Percentiles rank a stretch among this genome's conserved stretches.
Evolutionary conservation across 2,113 vertebrate genomes (phyloP).

Genomic region (Macquaria ambigua): DNA sequence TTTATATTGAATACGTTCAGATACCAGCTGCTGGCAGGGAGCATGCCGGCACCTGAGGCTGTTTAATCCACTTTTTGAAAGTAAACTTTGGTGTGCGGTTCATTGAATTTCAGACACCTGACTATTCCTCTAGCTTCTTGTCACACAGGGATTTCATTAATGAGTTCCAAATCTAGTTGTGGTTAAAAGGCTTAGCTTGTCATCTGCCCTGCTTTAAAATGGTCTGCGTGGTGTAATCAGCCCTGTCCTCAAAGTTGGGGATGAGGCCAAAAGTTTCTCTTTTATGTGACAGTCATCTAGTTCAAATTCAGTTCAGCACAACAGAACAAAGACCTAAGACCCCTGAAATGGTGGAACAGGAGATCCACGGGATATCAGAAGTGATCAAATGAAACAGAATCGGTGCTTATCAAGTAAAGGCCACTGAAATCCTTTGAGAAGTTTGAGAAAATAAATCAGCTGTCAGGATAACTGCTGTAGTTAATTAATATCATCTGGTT

Average conservation of each 20-base stretch:
- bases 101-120: conserved; percentile 16
- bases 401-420: not conserved
- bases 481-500: not conserved
- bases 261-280: conserved; percentile 7
- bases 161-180: conserved; percentile 7
- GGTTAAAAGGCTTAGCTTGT: conserved; percentile 25
- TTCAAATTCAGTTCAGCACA: conserved; percentile 25
- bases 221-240: not conserved
- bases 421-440: conserved; percentile 11
- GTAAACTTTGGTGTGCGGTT: conserved; percentile 1
- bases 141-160: conserved; percentile 24
- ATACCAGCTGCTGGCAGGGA: not conserved
- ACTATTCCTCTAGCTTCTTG: conserved; percentile 2
- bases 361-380: conserved; percentile 18
- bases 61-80: conserved; percentile 12
- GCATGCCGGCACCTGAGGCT: not conserved
- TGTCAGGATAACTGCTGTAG: not conserved
- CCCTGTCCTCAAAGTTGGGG: not conserved
- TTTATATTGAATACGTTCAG: conserved; percentile 15
- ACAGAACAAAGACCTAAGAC: conserved; percentile 9
- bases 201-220: conserved; percentile 4
- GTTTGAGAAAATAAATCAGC: not conserved
- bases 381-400: conserved; percentile 29
- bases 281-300: conserved; percentile 19
- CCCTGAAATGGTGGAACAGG: not conserved